Evolutionary conservation across 2,113 vertebrate genomes (phyloP).

Genomic region (Bujurquina vittata): DNA sequence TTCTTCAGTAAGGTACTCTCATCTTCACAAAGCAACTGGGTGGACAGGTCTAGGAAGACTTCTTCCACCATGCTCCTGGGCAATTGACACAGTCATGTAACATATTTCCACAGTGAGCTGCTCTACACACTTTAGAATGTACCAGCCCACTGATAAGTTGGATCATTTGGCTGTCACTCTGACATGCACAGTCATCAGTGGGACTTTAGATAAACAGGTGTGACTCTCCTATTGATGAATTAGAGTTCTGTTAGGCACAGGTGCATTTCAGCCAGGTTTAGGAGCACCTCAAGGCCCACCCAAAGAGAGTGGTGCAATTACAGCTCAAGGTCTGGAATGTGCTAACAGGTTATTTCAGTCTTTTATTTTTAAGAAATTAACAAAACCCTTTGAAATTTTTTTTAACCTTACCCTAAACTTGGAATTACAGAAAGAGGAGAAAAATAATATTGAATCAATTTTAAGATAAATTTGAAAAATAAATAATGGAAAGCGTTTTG

Average conservation of each 20-base stretch:
- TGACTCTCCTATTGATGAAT: background rate
- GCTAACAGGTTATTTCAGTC: background rate
- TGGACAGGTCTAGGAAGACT: background rate
- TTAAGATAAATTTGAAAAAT: background rate
- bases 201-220: background rate
- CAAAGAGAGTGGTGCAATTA: background rate
- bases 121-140: constrained; percentile 4
- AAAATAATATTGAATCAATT: background rate
- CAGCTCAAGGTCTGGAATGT: background rate
- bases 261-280: background rate
- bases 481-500: background rate
- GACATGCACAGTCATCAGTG: background rate
- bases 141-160: background rate
- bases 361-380: background rate
- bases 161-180: background rate
- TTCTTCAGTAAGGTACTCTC: background rate
- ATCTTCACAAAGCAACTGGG: background rate
- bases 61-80: background rate
- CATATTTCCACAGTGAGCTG: background rate
- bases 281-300: background rate
- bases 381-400: background rate
- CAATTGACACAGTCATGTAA: background rate
- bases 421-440: background rate
- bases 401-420: background rate
- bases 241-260: background rate